Base-by-base conservation (phyloP, 30 jellyfish, hydroid and myxozoan species). In the Hydra vulgaris region DNA sequence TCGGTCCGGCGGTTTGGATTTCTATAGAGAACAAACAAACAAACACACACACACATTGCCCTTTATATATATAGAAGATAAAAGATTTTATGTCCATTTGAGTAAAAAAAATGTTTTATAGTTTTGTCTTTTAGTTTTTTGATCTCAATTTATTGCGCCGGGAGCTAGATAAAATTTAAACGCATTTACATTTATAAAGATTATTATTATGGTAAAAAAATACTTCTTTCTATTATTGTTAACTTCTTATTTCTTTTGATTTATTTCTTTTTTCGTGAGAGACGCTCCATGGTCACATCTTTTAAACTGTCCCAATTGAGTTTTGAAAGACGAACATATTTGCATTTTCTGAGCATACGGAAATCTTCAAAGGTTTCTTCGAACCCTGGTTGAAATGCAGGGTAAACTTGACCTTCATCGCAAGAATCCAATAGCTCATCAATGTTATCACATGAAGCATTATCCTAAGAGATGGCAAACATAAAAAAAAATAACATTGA, bases 291-390 rank as follows among this genome's bases (percentile, higher is more conserved):
- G 75, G 75, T 68, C 8, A 23, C 27, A n/a, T 68, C 75, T 40
- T 27, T 53, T 70, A 88, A 66, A 56, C 96, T 88, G 66, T 83
- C 91, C 96, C 91, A 88, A 69, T 88, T 88, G 56, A 88, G 83
- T 55, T 83, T 83, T 25, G 96, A 88, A 82, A 88, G 66, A 27
- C 96, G 66, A 7, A 88, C 71, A 73, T 88, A 88, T 54, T 92
- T 40, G 90, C 96, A 88, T 84, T 88, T 88, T 66, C 96, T 21
- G 21, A 88, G 80, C 22, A 94, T 61, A 17, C 81, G 74, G 77
- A 79, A 88, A 56, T 88, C 95, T 54, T 84, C 84, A 72, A 88
- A 21, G 7, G 90, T 26, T 74, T 78, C 71, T 16, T 70, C 79
- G 1, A 68, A 74, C 27, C 70, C 85, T 3, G 76, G 71, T 25